phyloP scores from a whole-genome alignment of 2,797 vertebrate genomes.

The Rhynchonycteris naso region DNA sequence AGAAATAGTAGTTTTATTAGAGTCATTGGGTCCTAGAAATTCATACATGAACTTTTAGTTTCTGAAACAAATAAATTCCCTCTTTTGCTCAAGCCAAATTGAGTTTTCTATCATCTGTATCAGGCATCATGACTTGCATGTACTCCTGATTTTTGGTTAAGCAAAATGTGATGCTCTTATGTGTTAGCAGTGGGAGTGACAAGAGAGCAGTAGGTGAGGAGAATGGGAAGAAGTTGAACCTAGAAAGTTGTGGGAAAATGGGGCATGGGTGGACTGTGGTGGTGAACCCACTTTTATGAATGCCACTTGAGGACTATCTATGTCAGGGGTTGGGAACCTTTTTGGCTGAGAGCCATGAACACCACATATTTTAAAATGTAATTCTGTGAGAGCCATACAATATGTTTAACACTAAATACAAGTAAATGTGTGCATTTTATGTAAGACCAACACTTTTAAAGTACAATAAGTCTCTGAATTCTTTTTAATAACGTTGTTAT shows the following conservation, averaged over 20 bases:
- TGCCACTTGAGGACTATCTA: neutral
- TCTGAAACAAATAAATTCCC: neutral
- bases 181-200: neutral
- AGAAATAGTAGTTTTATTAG: neutral
- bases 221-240: neutral
- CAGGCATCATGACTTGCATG: neutral
- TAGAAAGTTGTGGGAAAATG: neutral
- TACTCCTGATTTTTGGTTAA: neutral
- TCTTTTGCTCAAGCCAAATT: neutral
- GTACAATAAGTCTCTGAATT: no score
- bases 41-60: neutral
- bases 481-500: no score
- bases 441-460: no score
- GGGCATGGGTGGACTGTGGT: neutral
- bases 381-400: no score
- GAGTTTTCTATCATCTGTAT: neutral
- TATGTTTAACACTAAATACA: no score
- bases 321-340: no score
- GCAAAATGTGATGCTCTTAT: neutral
- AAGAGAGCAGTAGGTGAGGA: neutral
- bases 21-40: neutral
- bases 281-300: neutral
- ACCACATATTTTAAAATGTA: no score
- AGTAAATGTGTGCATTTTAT: no score
- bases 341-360: no score